Evolutionary conservation across 1,140 invertebrate species (phyloP), one percentile per base, ranked within the genome.

Genomic region (Tyrophagus putrescentiae): DNA sequence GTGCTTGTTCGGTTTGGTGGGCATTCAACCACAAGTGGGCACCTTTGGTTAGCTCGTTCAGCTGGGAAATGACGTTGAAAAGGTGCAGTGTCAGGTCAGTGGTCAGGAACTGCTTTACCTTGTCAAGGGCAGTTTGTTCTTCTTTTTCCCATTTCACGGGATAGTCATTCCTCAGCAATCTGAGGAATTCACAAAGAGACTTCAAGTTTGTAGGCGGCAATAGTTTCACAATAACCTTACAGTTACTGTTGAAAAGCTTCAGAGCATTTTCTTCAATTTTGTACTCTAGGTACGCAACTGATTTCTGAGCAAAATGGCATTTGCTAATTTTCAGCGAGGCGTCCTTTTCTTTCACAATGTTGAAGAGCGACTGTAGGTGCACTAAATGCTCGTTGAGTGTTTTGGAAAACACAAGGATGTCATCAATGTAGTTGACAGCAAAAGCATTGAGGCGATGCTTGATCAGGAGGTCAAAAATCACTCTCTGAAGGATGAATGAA

Each of bases 11-110:
- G 13, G 21, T 3, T 28, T 69, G 64, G 0, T 48, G 61, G n/a
- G n/a, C n/a, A n/a, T n/a, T n/a, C 58, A 79, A 76, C 1, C 69
- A 68, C 0, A 79, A 60, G 4, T 76, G 69, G 3, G 70, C 71
- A 0, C 76, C 74, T 0, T 67, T 60, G 36, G 69, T 73, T 13
- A 74, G 74, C 54, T 65, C 62, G n/a, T 36, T 61, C 27, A 57
- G 7, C 13, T 53, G 4, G 21, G 56, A 27, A 11, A 57, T n/a
- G 5, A 0, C 0, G 25, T 65, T 65, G 11, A 41, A 63, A 33
- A 63, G 44, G 1, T 9, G n/a, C 18, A 63, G 32, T 1, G 58
- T 27, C 0, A 39, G 48, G n/a, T 21, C 18, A 0, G 62, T 42
- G 11, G 33, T 21, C 1, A 59, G 21, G 2, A 11, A 2, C 3